A percentile compares a stretch with the other conserved stretches of the same genome.
Evolutionary conservation across 1,140 invertebrate species (phyloP).

Genomic region (Kradibia gibbosae): DNA sequence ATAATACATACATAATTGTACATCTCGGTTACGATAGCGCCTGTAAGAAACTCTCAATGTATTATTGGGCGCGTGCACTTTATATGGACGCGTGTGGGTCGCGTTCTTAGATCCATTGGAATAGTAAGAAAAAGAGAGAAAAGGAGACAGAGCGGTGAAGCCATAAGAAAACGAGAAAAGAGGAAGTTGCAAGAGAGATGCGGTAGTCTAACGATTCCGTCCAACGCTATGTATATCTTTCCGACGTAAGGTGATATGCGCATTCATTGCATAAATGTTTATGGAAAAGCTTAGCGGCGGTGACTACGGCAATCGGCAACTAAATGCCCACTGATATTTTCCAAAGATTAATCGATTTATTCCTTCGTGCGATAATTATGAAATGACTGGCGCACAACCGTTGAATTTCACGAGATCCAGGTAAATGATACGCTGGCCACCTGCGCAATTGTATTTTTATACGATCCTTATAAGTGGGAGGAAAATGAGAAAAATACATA

Average conservation of each 20-base stretch:
- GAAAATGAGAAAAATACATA: not conserved
- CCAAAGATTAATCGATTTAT: slow-evolving; percentile 38
- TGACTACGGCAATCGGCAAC: slow-evolving; percentile 16
- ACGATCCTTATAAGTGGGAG: not conserved
- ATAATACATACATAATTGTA: not conserved
- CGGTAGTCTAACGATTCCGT: slow-evolving; percentile 18
- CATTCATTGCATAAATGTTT: slow-evolving; percentile 31
- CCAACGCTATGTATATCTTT: not conserved
- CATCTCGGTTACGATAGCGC: slow-evolving; percentile 13
- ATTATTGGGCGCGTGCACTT: slow-evolving; percentile 12
- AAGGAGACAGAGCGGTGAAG: not conserved
- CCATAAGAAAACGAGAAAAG: not conserved
- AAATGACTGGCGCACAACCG: slow-evolving; percentile 2
- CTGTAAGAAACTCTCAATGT: slow-evolving; percentile 2
- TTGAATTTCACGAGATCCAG: slow-evolving; percentile 32
- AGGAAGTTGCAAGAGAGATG: not conserved
- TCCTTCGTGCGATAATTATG: slow-evolving; percentile 13
- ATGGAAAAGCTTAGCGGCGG: not conserved
- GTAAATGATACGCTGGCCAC: slow-evolving; percentile 20
- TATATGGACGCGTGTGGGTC: slow-evolving; percentile 17
- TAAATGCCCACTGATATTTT: not conserved
- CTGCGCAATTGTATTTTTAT: slow-evolving; percentile 1
- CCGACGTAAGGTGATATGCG: not conserved
- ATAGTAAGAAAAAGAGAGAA: not conserved
- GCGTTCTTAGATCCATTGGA: not conserved